phyloP scores from a whole-genome alignment of 2,888 invertebrate genomes.

The Fissipunctia ypsillon region DNA sequence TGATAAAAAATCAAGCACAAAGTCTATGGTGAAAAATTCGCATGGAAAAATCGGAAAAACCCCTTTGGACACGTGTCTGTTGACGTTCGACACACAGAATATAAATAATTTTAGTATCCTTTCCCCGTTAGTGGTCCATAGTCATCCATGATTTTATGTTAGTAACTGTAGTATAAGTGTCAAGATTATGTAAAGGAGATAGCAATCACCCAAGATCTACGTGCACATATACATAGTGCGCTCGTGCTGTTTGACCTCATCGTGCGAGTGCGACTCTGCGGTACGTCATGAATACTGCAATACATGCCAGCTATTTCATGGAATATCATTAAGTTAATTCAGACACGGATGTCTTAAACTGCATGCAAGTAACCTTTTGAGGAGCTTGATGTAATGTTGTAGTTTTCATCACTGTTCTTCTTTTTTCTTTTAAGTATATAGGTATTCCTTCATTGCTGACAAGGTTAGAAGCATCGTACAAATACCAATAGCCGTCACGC shows the following conservation, averaged over 20 bases:
- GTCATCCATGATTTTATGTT: slow-evolving; percentile 20
- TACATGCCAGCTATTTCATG: slow-evolving; percentile 57
- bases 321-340: slow-evolving; percentile 53
- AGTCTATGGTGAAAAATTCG: not conserved
- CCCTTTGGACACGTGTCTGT: not conserved
- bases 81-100: not conserved
- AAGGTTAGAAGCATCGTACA: not conserved
- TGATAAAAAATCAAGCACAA: not conserved
- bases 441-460: not conserved
- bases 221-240: slow-evolving; percentile 44
- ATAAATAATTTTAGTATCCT: not conserved
- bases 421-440: not conserved
- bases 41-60: not conserved
- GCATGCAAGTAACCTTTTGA: slow-evolving; percentile 6
- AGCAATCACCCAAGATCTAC: slow-evolving; percentile 44
- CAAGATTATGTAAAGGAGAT: slow-evolving; percentile 54
- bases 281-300: slow-evolving; percentile 57
- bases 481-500: too few relatives aligned
- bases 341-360: slow-evolving; percentile 49
- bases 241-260: slow-evolving; percentile 60
- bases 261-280: slow-evolving; percentile 54
- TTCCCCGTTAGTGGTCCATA: not conserved
- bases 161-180: slow-evolving; percentile 44
- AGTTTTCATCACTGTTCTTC: not conserved
- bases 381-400: not conserved